A percentile compares a stretch with the other conserved stretches of the same genome.
These are phyloP conservation scores for Setophaga coronata DNA, from an alignment of 2,113 vertebrate genomes.

Conservation along the genomic window DNA sequence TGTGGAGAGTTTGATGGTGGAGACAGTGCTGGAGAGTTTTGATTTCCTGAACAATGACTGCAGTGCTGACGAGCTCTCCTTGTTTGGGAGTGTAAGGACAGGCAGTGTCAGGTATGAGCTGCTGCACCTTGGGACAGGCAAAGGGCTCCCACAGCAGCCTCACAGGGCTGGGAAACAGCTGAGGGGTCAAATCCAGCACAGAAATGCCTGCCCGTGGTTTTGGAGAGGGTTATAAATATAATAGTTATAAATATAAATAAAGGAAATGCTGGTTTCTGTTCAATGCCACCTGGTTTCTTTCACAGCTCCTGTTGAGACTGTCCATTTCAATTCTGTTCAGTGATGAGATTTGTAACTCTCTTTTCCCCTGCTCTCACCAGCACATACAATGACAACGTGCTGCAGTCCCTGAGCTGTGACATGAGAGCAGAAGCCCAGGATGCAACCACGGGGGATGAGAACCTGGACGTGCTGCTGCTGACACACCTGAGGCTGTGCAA, in stretches of 20 bases:
- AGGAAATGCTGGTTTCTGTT: background rate
- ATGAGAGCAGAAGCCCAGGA: conserved; percentile 37
- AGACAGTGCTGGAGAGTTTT: conserved; percentile 90
- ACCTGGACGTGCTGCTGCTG: conserved; percentile 81
- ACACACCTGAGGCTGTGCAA: conserved; percentile 86
- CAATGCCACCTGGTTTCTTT: background rate
- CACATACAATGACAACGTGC: conserved; percentile 68
- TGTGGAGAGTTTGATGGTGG: conserved; percentile 86
- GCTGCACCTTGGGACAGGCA: background rate
- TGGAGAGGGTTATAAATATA: background rate
- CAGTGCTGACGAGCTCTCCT: conserved; percentile 79
- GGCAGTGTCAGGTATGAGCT: conserved; percentile 77
- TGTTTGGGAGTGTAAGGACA: conserved; percentile 80
- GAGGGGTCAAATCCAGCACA: accelerated
- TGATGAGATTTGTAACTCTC: background rate
- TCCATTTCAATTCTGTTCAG: background rate
- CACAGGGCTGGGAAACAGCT: background rate
- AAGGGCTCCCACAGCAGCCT: background rate
- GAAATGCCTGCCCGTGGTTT: accelerated
- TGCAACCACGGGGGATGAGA: conserved; percentile 81
- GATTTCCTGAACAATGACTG: conserved; percentile 89
- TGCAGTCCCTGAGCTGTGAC: conserved; percentile 60
- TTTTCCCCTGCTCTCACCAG: conserved; percentile 42
- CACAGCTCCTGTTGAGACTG: background rate
- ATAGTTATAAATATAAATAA: background rate